Base-by-base conservation (phyloP, 2,797 vertebrate species). In the Pipistrellus pipistrellus region DNA sequence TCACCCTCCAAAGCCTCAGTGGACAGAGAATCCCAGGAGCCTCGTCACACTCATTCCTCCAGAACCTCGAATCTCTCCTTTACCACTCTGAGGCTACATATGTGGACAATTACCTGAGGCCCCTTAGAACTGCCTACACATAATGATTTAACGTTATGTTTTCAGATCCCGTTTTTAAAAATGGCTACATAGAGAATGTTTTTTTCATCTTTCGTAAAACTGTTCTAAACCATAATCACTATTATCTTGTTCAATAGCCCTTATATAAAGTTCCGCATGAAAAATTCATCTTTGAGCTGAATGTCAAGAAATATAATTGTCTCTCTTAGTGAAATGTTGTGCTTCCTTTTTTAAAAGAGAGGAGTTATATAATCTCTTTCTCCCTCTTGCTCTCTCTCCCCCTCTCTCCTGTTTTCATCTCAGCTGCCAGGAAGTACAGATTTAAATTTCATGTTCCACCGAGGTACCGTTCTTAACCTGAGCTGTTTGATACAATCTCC, bases 301-400 rank as follows among this genome's bases (percentile, higher is more conserved):
- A 96, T 96, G 96, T 97, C 96, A 96, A 93, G 93, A 95, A 95
- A 95, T 85, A 95, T 82, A 96, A 96, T 96, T 96, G 91, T 93
- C 91, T 97, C 93, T 90, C 85, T 94, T 64, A 53, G 92, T 91
- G 87, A 95, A 96, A 95, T 95, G 89, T 51, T 95, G 89, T 88
- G 91, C 91, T 95, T 96, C 62, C 96, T 94, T 96, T 96, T 91
- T 78, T 88, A 93, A 95, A 94, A 93, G 82, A 85, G 88, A 87
- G 72, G 87, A 75, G 91, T 97, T 97, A 96, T 72, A 21, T 96
- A 96, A 97, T 89, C 77, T 72, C 88, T 51, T 93, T 88, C 76
- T 87, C 82, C 48, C 72, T 92, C 92, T 77, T 86, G 35, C 68
- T 92, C 64, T 91, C 64, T 91, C 90, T 77, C 91, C 68, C 53